Evolutionary conservation across 2,888 invertebrate genomes (phyloP).

Genomic region (Colostygia pectinataria): DNA sequence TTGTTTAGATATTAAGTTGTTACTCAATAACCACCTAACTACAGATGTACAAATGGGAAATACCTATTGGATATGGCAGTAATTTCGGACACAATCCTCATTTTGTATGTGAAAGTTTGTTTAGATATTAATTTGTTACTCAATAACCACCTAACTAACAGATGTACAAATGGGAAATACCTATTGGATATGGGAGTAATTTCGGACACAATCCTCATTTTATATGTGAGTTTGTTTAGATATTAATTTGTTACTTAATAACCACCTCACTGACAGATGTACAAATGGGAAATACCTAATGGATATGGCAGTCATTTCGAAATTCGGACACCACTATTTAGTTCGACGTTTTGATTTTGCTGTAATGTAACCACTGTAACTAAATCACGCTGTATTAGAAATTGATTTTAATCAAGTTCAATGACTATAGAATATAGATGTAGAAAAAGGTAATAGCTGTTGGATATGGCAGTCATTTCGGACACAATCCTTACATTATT

Average conservation of each 20-base stretch:
- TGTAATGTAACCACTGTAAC: too few species aligned
- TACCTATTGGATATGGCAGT: slow-evolving; percentile 24
- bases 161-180: slow-evolving; percentile 22
- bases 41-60: slow-evolving; percentile 18
- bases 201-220: neutral
- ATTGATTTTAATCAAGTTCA: too few species aligned
- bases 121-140: too few species aligned
- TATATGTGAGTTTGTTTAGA: neutral
- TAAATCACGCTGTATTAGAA: neutral
- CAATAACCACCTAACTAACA: slow-evolving; percentile 24
- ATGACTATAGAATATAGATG: slow-evolving; percentile 17
- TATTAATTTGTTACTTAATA: too few species aligned
- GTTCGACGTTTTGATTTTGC: too few species aligned
- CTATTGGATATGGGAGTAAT: slow-evolving; percentile 20
- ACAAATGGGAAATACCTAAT: slow-evolving; percentile 21
- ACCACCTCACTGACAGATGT: slow-evolving; percentile 8
- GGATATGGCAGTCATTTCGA: slow-evolving; percentile 15
- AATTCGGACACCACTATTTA: too few species aligned
- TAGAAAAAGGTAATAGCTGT: slow-evolving; percentile 20
- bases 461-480: slow-evolving; percentile 17
- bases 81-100: neutral
- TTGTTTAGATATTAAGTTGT: too few species aligned
- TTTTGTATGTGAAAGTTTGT: neutral
- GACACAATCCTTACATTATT: neutral
- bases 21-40: slow-evolving; percentile 26